A percentile compares a stretch with the other conserved stretches of the same genome.
These are phyloP conservation scores for Phocides pigmalion DNA, from an alignment of 1,140 invertebrate genomes.

Conservation along the genomic window DNA sequence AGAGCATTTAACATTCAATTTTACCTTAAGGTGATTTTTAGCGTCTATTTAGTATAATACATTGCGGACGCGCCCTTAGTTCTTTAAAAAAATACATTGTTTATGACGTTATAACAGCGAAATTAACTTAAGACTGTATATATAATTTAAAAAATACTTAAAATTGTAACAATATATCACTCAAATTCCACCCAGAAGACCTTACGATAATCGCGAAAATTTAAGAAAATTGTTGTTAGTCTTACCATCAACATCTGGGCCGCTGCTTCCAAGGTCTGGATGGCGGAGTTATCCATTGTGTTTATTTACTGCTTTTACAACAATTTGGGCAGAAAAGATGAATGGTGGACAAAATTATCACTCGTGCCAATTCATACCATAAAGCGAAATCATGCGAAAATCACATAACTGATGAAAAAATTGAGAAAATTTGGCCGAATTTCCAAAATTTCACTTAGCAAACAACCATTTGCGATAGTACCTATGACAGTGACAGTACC, in stretches of 20 bases:
- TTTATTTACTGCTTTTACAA: slow-evolving; percentile 40
- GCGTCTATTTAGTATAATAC: too few relatives aligned
- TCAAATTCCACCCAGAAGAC: too few relatives aligned
- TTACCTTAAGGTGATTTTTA: too few relatives aligned
- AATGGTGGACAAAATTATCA: slow-evolving; percentile 30
- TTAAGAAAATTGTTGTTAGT: slow-evolving; percentile 20
- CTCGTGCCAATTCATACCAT: slow-evolving; percentile 34
- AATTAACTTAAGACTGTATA: too few relatives aligned
- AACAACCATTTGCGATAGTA: slow-evolving; percentile 36
- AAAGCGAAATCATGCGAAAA: slow-evolving; percentile 33
- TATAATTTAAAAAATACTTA: too few relatives aligned
- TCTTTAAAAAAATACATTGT: too few relatives aligned
- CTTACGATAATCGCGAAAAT: not conserved
- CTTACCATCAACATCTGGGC: slow-evolving; percentile 89
- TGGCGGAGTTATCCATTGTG: slow-evolving; percentile 75
- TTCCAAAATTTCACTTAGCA: slow-evolving; percentile 39
- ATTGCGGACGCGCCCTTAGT: too few relatives aligned
- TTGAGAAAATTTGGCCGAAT: slow-evolving; percentile 35
- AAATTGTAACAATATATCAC: too few relatives aligned
- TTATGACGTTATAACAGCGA: too few relatives aligned
- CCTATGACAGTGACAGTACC: slow-evolving; percentile 4
- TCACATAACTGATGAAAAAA: slow-evolving; percentile 38
- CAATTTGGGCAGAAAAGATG: slow-evolving; percentile 24
- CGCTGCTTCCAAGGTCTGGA: slow-evolving; percentile 87
- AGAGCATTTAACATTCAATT: too few relatives aligned